A percentile compares a stretch with the other conserved stretches of the same genome.
These are phyloP conservation scores for Cladopsammia gracilis DNA, from an alignment of 64 coral and sea anemone genomes.

Conservation along the genomic window DNA sequence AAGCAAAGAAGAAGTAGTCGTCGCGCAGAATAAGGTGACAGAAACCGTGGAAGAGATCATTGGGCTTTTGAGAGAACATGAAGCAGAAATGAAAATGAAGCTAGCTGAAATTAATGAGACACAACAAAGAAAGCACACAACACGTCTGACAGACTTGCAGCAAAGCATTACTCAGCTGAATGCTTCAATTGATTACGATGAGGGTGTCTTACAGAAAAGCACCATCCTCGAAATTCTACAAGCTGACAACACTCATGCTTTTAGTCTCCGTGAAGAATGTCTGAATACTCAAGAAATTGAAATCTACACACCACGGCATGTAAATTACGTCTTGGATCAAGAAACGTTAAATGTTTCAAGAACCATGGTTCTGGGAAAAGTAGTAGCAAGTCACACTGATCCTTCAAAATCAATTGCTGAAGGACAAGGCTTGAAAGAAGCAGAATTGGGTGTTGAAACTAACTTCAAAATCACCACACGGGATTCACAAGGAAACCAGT, in stretches of 20 bases:
- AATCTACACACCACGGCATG: background rate
- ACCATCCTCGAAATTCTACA: background rate
- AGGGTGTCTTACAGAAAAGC: background rate
- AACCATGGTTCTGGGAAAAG: background rate
- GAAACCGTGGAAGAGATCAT: background rate
- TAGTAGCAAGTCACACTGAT: conserved; percentile 8
- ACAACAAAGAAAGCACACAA: background rate
- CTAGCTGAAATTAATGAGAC: background rate
- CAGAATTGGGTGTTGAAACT: background rate
- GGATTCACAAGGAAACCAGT: conserved; percentile 39
- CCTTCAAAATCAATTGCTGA: background rate
- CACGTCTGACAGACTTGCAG: background rate
- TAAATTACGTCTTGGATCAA: background rate
- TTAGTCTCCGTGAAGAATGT: background rate
- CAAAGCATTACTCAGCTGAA: background rate
- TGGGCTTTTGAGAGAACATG: background rate
- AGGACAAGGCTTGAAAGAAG: background rate
- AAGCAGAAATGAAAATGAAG: background rate
- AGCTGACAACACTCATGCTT: background rate
- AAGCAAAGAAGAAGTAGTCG: background rate
- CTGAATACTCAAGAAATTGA: background rate
- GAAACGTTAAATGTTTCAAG: background rate
- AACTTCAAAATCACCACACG: conserved; percentile 12
- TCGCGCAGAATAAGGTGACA: background rate
- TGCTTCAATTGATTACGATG: background rate